phyloP scores from a whole-genome alignment of 1,140 invertebrate genomes.

The Andrena cerasifolii region DNA sequence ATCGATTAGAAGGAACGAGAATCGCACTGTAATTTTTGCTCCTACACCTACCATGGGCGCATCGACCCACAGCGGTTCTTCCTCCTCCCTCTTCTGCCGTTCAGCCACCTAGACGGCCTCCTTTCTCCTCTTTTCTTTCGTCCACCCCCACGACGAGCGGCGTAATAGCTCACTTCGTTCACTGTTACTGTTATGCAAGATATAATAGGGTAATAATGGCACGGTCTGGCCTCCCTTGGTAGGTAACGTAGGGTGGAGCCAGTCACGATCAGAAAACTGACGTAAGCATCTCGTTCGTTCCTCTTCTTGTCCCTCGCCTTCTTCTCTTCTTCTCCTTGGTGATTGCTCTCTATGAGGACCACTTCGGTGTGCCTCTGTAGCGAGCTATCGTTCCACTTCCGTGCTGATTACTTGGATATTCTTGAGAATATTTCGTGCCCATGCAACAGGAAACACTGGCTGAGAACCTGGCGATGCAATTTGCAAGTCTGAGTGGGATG shows the following conservation, averaged over 20 bases:
- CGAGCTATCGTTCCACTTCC: constrained; percentile 49
- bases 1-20: constrained; percentile 61
- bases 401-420: constrained; percentile 59
- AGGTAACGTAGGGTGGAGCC: constrained; percentile 78
- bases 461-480: background rate
- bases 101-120: constrained; percentile 43
- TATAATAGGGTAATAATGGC: constrained; percentile 81
- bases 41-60: constrained; percentile 53
- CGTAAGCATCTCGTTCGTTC: constrained; percentile 78
- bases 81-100: constrained; percentile 2
- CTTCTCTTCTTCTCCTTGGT: constrained; percentile 33
- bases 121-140: constrained; percentile 63
- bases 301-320: constrained; percentile 36
- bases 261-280: constrained; percentile 79
- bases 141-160: constrained; percentile 62
- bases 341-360: constrained; percentile 32
- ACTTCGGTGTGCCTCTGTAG: constrained; percentile 28
- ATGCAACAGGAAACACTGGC: constrained; percentile 40
- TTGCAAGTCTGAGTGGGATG: background rate
- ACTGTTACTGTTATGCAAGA: constrained; percentile 80
- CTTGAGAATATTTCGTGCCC: constrained; percentile 45
- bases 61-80: constrained; percentile 61
- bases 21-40: constrained; percentile 47
- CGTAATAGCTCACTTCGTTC: constrained; percentile 74
- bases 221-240: constrained; percentile 60